Evolutionary conservation across 1,140 invertebrate genomes (phyloP).

Genomic region (Diuraphis noxia): DNA sequence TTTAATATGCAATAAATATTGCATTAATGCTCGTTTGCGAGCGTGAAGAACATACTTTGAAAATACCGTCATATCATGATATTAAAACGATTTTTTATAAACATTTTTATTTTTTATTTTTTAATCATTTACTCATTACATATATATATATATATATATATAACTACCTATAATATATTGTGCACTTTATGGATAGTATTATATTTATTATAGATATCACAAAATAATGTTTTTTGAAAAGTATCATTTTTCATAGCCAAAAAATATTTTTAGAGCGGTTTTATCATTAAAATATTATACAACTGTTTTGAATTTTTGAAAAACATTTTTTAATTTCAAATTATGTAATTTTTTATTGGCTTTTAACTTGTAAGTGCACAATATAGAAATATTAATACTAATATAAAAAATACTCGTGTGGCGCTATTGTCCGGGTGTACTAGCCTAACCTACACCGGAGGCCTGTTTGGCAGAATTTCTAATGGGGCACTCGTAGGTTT

Average conservation of each 20-base stretch:
- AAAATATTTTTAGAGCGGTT: background rate
- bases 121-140: background rate
- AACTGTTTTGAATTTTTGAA: background rate
- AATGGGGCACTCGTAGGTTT: too few relatives aligned
- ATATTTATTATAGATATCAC: background rate
- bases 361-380: background rate
- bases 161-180: background rate
- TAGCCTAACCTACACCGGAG: too few relatives aligned
- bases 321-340: background rate
- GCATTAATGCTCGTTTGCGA: background rate
- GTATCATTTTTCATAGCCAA: background rate
- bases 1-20: constrained; percentile 11
- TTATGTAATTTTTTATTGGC: background rate
- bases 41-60: background rate
- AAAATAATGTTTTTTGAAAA: background rate
- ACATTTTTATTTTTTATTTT: background rate
- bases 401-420: too few relatives aligned
- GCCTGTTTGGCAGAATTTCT: too few relatives aligned
- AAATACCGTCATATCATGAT: background rate
- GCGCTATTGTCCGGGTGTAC: too few relatives aligned
- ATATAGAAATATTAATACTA: background rate
- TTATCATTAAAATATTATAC: background rate
- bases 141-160: background rate
- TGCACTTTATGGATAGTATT: background rate
- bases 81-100: background rate